Conservation (phyloP, 2,113 vertebrate genomes). For the Eulacestoma nigropectus region DNA sequence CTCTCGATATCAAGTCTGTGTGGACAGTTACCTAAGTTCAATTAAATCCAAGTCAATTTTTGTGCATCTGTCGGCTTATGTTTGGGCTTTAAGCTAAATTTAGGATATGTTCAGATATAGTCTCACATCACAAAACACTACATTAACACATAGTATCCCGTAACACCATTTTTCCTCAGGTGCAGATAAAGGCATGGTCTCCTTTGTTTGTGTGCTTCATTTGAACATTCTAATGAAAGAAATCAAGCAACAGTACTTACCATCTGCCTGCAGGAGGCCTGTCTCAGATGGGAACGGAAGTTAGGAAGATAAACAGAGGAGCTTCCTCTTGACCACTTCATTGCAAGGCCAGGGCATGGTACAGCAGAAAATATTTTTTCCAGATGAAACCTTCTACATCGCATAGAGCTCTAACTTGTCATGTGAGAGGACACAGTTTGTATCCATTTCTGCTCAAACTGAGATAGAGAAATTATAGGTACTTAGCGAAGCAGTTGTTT, state of each 20-base stretch:
- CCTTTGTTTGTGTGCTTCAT: not conserved
- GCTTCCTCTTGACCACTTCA: not conserved
- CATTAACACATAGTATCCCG: not conserved
- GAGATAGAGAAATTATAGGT: not conserved
- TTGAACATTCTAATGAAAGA: not conserved
- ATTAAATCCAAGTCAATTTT: not conserved
- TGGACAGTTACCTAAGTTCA: not conserved
- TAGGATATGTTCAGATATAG: not conserved
- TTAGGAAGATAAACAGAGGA: not conserved
- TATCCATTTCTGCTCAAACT: not conserved
- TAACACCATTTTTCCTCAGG: not conserved
- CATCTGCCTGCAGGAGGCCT: not conserved
- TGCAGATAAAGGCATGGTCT: not conserved
- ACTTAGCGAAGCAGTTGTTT: not conserved
- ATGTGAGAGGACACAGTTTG: not conserved
- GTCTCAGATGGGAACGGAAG: accelerated
- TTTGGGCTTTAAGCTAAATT: not conserved
- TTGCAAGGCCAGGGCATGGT: not conserved
- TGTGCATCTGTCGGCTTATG: not conserved
- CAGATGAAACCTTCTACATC: not conserved
- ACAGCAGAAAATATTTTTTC: not conserved
- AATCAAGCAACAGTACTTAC: not conserved
- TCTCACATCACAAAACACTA: not conserved
- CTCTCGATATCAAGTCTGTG: not conserved
- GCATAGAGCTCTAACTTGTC: not conserved